Base-by-base conservation (phyloP, 2,113 vertebrate genomes). In the Notiomystis cincta region DNA sequence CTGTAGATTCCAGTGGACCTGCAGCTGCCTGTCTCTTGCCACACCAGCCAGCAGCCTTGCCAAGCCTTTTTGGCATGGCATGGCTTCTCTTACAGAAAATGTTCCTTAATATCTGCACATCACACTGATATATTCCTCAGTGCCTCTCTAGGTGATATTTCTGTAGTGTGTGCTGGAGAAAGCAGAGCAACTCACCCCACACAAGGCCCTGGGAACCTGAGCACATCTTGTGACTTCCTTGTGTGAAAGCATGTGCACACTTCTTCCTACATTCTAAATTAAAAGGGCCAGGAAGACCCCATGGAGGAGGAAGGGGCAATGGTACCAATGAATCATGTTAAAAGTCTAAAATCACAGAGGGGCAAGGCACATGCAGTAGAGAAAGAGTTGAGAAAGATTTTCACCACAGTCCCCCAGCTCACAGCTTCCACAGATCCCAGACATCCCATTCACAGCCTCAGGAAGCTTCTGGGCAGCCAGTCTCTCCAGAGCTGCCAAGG, bases 301-400 rank as follows among this genome's bases (percentile, higher is more conserved):
- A 0, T 8, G 31, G 28, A 81, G 27, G 33, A 77, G 42, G 11
- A 47, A 85, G 69, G 40, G 27, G 37, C 61, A 69, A 13, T 0
- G 0, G 6, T 65, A 44, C 15, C 28, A 45, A 11, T 13, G 7
- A 62, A 35, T 53, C 0, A 1, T 3, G 3, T 54, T 56, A 47
- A 53, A 85, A 94, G 17, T 45, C 48, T 94, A 44, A 93, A 88
- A 65, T 42, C 20, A 24, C 16, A 22, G 45, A 33, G 33, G 31
- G 45, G 38, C 19, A 80, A 66, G 38, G 25, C 6, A 56, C 4
- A 7, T 6, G 11, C 27, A 19, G 19, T 8, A 65, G 23, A 58
- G 48, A 78, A 78, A 38, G 1, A 11, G 5, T 11, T 85, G 50
- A 57, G n/a, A 37, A 76, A 69, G 31, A 33, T 86, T 90, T 75